Evolutionary conservation across 2,888 invertebrate genomes (phyloP).

Genomic region (Lasioglossum zephyrum): DNA sequence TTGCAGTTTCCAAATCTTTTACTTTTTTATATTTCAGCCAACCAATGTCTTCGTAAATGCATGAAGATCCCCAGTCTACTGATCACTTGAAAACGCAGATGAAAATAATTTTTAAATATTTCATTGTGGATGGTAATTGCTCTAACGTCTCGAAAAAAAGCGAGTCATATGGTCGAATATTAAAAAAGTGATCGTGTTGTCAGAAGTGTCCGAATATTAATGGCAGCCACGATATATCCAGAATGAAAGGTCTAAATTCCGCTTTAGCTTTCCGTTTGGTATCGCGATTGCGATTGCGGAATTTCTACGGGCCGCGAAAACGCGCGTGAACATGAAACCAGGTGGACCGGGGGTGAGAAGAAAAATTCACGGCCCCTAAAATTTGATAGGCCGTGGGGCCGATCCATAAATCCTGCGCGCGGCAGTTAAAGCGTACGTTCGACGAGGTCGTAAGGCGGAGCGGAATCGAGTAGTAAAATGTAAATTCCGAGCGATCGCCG

Average conservation of each 20-base stretch:
- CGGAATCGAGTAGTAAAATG: slow-evolving; percentile 52
- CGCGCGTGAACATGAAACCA: slow-evolving; percentile 1
- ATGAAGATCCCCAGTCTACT: no score
- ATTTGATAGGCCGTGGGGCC: slow-evolving; percentile 35
- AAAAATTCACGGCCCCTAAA: slow-evolving; percentile 38
- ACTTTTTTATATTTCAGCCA: no score
- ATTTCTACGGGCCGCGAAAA: slow-evolving; percentile 17
- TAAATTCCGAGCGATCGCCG: slow-evolving; percentile 22
- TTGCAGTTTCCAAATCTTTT: no score
- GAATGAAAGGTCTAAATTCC: background rate
- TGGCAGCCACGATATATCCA: background rate
- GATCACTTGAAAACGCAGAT: no score
- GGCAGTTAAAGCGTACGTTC: slow-evolving; percentile 22
- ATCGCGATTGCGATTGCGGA: slow-evolving; percentile 6
- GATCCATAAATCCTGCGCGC: slow-evolving; percentile 20
- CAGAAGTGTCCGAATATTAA: no score
- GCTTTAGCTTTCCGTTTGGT: background rate
- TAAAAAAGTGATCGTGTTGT: no score
- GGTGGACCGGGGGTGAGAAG: background rate
- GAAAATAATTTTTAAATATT: no score
- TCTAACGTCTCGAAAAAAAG: no score
- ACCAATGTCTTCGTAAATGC: no score
- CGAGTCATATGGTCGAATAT: no score
- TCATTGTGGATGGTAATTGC: no score
- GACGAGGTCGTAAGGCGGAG: slow-evolving; percentile 18